Base-by-base conservation (phyloP, 1,140 invertebrate species). In the Sinella curviseta region DNA sequence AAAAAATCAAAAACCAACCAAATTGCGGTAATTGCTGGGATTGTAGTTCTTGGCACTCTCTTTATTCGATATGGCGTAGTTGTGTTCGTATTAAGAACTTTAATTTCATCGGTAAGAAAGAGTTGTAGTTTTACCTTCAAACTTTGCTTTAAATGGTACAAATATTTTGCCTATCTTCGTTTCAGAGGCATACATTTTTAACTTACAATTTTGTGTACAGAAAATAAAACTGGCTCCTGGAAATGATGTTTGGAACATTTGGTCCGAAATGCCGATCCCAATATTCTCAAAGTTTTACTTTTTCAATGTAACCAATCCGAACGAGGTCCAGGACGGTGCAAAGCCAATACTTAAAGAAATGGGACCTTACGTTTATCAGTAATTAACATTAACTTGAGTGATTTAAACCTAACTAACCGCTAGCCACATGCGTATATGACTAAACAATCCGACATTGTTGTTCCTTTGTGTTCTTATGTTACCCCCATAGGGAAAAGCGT, bases 261-360 rank as follows among this genome's bases (percentile, higher is more conserved):
- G 83, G 83, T 39, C 75, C 28, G 75, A 81, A 26, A 78, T 83
- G 1, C 82, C 83, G 33, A 80, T 83, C 1, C 79, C 82, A 30
- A 81, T 84, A 77, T 83, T 78, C 65, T 78, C 80, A 30, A 86
- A 86, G 77, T 85, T 89, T 39, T 89, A 87, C 79, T 85, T 89
- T 55, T 89, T 87, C 83, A 88, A 90, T 84, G 82, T 89, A 14
- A 85, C 86, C 24, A 90, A 90, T 83, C 80, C 85, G 17, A 78
- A 86, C 1, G 87, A 88, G 78, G 76, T 86, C 1, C 67, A 84
- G n/a, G 28, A 80, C 33, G 86, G 86, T 2, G 86, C 74, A 33
- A 87, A 86, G 80, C 88, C 88, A 24, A 77, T 82, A 16, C 54
- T 89, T 4, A 73, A 84, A 60, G 85, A 89, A 84, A 82, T 86